Base-by-base conservation (phyloP, 2,113 vertebrate genomes). In the Scomber scombrus region DNA sequence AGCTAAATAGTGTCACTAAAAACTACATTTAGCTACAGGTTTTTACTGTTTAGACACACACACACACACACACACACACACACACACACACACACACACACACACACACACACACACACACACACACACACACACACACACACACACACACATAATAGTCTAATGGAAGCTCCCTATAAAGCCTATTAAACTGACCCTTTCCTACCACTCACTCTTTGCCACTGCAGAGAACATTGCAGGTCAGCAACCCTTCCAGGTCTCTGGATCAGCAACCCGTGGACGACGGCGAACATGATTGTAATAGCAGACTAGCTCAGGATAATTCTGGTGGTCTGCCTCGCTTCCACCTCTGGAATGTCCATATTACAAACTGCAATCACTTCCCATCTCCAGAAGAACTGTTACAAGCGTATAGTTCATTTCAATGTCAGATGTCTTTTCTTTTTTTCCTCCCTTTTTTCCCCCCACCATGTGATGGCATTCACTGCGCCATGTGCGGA, bases 261-360 rank as follows among this genome's bases (percentile, higher is more conserved):
- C 21, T 54, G 80, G 46, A 75, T 52, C 71, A 54, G 50, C 40
- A 60, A 29, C 40, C 21, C 1, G 3, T 34, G 16, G 19, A 77
- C 11, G 10, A 51, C 57, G 77, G 61, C 65, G 49, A 75, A 63
- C 51, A 68, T 90, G 84, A 92, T 87, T 63, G 58, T 67, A 88
- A 83, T 26, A 90, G 77, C 93, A 94, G 91, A 90, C 63, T 3
- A 10, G 40, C 71, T 63, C 52, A 15, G 75, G 65, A 61, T 78
- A 58, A 70, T 40, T 88, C 54, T 83, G 86, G 83, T 85, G 84
- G 91, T 91, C 89, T 84, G 80, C 79, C 67, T 80, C 26, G 7
- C 87, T 88, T 92, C 89, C 89, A 86, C 77, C 85, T 91, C 87
- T 92, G 91, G 89, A 81, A 89, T 90, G 86, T 89, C 87, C 86